A percentile compares a stretch with the other conserved stretches of the same genome.
These are phyloP conservation scores for Odobenus rosmarus DNA, from an alignment of 2,113 vertebrate species.

Conservation along the genomic window DNA sequence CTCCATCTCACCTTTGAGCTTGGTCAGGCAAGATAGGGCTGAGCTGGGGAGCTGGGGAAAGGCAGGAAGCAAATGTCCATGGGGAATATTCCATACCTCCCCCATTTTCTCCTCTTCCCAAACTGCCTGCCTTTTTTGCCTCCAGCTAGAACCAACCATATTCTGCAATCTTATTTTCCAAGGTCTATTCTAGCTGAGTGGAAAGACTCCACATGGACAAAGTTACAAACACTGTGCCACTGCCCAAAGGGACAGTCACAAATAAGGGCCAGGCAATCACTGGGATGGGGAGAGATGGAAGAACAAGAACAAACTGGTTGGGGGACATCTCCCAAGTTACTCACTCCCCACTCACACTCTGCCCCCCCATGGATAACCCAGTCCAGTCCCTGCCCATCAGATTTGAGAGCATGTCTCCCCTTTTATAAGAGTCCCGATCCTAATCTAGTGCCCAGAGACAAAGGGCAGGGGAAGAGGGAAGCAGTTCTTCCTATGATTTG, in stretches of 20 bases:
- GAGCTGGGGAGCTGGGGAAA: background rate
- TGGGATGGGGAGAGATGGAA: background rate
- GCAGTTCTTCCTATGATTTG: background rate
- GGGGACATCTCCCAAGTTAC: conserved; percentile 2
- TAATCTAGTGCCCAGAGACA: conserved; percentile 21
- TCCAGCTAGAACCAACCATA: background rate
- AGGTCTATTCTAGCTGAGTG: conserved; percentile 37
- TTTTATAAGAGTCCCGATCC: background rate
- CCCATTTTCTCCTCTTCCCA: background rate
- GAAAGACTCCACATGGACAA: background rate
- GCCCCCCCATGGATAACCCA: background rate
- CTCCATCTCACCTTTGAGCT: background rate
- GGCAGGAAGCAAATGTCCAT: background rate
- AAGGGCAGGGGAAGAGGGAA: conserved; percentile 39
- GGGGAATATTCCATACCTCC: background rate
- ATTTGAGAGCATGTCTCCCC: background rate
- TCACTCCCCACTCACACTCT: background rate
- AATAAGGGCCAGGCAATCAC: background rate
- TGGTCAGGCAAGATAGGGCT: background rate
- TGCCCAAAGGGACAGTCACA: background rate
- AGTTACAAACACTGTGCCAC: background rate
- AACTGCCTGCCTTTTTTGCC: background rate
- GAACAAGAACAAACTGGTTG: conserved; percentile 16
- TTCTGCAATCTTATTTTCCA: background rate
- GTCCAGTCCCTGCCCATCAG: background rate